phyloP scores from a whole-genome alignment of 2,888 invertebrate genomes.

The Cancer borealis region DNA sequence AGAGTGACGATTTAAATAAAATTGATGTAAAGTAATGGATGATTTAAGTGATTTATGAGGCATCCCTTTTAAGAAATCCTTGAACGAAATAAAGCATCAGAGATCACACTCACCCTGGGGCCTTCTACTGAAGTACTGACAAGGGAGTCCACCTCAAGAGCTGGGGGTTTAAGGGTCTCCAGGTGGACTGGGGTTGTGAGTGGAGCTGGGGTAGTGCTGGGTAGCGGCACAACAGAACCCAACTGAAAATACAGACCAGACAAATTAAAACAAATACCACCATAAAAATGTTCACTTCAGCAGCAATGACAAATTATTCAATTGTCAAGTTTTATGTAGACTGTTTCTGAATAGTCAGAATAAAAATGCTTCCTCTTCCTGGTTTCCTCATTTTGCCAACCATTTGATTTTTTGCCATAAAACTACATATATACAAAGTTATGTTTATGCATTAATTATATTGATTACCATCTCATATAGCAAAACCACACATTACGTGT shows the following conservation, averaged over 20 bases:
- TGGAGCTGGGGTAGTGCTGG: constrained; percentile 61
- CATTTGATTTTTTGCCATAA: neutral
- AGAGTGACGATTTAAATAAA: neutral
- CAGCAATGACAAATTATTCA: neutral
- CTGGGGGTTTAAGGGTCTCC: constrained; percentile 43
- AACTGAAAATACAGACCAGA: constrained; percentile 46
- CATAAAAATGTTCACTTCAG: neutral
- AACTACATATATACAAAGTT: neutral
- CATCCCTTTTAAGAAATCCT: neutral
- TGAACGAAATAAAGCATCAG: neutral
- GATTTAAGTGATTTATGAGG: neutral
- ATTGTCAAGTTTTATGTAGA: neutral
- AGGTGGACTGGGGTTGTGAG: constrained; percentile 50
- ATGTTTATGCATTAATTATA: neutral
- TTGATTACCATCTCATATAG: neutral
- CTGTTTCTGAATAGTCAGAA: neutral
- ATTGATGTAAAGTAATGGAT: neutral
- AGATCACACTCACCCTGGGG: constrained; percentile 55
- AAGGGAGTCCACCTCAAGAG: constrained; percentile 54
- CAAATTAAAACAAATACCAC: neutral
- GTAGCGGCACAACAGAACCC: constrained; percentile 55
- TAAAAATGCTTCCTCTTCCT: too few relatives aligned
- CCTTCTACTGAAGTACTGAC: constrained; percentile 49
- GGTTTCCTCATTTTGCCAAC: too few relatives aligned
- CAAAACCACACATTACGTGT: neutral